Percentiles rank a stretch among this genome's conserved stretches.
phyloP scores from a whole-genome alignment of 2,113 vertebrate species.

The Isichthys henryi region DNA sequence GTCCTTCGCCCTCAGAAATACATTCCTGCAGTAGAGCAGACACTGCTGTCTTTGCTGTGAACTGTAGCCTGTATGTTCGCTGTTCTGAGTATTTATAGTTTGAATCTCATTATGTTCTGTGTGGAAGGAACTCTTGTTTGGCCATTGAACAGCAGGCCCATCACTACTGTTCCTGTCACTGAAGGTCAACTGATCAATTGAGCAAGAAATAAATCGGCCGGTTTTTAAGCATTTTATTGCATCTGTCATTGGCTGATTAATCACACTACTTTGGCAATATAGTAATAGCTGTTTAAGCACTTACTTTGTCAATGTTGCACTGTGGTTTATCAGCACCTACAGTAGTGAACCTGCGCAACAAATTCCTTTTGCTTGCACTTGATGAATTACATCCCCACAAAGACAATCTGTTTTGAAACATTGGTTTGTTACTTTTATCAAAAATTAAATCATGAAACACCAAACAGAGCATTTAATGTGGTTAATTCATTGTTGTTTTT shows the following conservation, averaged over 20 bases:
- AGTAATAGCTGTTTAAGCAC: neutral
- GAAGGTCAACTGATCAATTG: neutral
- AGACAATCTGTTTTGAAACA: neutral
- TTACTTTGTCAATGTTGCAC: neutral
- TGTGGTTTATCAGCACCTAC: neutral
- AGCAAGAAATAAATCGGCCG: neutral
- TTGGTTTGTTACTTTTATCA: neutral
- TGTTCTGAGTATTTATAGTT: neutral
- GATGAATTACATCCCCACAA: neutral
- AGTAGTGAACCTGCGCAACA: neutral
- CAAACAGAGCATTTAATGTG: neutral
- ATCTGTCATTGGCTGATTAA: neutral
- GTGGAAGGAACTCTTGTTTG: neutral
- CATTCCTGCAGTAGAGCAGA: neutral
- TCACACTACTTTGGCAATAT: neutral
- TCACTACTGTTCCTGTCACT: neutral
- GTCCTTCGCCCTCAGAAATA: neutral
- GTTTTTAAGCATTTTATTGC: neutral
- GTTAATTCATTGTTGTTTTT: neutral
- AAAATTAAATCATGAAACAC: neutral
- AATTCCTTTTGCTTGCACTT: neutral
- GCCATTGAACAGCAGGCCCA: neutral
- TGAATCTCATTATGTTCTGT: neutral
- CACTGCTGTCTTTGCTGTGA: neutral
- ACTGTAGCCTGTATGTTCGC: neutral